Evolutionary conservation across 2,797 vertebrate genomes (phyloP), one percentile per base, ranked within the genome.

Genomic region (Corythornis leucogaster): DNA sequence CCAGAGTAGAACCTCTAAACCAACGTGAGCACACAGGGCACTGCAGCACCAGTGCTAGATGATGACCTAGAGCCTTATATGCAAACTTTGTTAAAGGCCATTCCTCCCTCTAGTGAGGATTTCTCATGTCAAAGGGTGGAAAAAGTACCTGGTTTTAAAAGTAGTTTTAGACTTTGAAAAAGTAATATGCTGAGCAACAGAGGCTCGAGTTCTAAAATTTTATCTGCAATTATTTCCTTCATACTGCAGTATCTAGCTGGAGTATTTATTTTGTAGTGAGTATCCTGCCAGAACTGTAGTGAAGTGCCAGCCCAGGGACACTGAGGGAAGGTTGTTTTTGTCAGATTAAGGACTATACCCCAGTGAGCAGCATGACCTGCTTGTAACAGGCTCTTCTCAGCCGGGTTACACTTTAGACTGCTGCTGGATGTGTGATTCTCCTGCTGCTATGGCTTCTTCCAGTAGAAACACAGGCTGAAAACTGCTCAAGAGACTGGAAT

Each of bases 41-140:
- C 17, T 1, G 28, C 51, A 46, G 70, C 71, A 43, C 10, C 31
- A 2, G 20, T 33, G 35, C 67, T n/a, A 3, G 20, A 16, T 9
- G 4, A 5, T 11, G 11, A 43, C 4, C 13, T 2, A 3, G 18
- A 14, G 6, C 11, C 6, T 21, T 11, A 15, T 20, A 4, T 1
- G 30, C 21, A 20, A 59, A 15, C 10, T 31, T 8, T 4, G 15
- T 46, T 15, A 28, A 31, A 75, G 42, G 17, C 50, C 45, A 50
- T 8, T 22, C 30, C n/a, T 30, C 50, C 18, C 57, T 15, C 4
- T 0, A 28, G 31, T 0, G 8, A 26, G 33, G 18, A 22, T 38
- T 68, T 70, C 74, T 57, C 31, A 31, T 14, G 24, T 25, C 22
- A 8, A 42, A 51, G 22, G 6, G 11, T 20, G 9, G 8, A 51